Evolutionary conservation across 2,888 invertebrate species (phyloP).

Genomic region (Synergus laeviventris): DNA sequence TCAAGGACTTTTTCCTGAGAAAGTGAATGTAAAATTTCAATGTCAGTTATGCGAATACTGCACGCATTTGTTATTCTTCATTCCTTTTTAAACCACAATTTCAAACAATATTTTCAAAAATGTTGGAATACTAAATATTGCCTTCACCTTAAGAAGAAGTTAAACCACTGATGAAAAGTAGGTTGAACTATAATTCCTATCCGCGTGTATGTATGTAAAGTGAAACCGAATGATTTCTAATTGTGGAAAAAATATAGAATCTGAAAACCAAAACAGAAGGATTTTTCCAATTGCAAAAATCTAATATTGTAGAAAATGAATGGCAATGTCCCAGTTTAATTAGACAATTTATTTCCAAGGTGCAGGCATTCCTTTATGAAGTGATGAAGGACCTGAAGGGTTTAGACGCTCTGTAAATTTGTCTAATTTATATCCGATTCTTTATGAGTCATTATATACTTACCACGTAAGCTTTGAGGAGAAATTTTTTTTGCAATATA

Average conservation of each 20-base stretch:
- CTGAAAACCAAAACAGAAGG: too few species aligned
- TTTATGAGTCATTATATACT: conserved; percentile 33
- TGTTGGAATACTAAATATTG: too few species aligned
- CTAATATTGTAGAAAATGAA: background rate
- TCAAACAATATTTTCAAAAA: background rate
- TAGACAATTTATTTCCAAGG: conserved; percentile 3
- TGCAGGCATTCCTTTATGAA: conserved; percentile 18
- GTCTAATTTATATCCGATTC: conserved; percentile 2
- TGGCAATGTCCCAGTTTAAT: background rate
- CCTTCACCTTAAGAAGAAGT: background rate
- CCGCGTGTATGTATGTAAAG: background rate
- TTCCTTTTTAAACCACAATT: background rate
- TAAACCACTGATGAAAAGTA: background rate
- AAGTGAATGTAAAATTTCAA: conserved; percentile 7
- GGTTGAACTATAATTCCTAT: background rate
- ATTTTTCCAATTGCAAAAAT: background rate
- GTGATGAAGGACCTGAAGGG: conserved; percentile 5
- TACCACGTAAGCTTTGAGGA: conserved; percentile 24
- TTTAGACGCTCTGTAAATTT: background rate
- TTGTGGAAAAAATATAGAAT: background rate
- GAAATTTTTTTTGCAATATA: conserved; percentile 29
- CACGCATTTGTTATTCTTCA: background rate
- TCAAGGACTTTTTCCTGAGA: background rate
- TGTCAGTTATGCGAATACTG: background rate
- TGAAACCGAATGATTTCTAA: background rate